These are phyloP conservation scores for Coendou prehensilis DNA, from an alignment of 2,797 vertebrate genomes.

Conservation along the genomic window DNA sequence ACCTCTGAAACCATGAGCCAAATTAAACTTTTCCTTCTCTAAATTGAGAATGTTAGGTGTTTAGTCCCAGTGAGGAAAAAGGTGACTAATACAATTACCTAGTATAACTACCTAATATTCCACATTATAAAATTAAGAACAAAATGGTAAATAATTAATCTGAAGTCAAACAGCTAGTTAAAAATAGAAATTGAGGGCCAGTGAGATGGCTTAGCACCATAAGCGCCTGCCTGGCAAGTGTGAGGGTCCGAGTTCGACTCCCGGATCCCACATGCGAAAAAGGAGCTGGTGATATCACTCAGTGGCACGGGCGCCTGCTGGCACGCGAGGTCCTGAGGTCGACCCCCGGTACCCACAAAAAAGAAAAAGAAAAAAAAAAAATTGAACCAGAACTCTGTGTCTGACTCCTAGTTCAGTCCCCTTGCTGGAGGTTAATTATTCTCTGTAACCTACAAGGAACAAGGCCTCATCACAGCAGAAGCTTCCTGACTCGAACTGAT, in stretches of 20 bases:
- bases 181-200: neutral
- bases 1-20: neutral
- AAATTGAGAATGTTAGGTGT: neutral
- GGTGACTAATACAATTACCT: neutral
- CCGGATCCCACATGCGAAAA: too few relatives aligned
- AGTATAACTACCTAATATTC: neutral
- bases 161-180: neutral
- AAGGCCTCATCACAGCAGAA: neutral
- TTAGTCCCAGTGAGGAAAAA: neutral
- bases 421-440: neutral
- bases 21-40: neutral
- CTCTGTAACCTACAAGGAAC: neutral
- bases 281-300: too few relatives aligned
- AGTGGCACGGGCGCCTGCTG: too few relatives aligned
- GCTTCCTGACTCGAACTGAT: too few relatives aligned
- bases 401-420: neutral
- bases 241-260: too few relatives aligned
- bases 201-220: too few relatives aligned
- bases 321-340: too few relatives aligned
- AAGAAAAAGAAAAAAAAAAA: neutral
- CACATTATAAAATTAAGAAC: constrained; percentile 10
- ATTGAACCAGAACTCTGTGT: neutral
- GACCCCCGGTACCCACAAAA: too few relatives aligned
- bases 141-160: neutral
- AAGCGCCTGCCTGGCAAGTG: too few relatives aligned